These are phyloP conservation scores for Heliocidaris tuberculata DNA, from an alignment of 35 echinoderm and acorn worm genomes.

Conservation along the genomic window DNA sequence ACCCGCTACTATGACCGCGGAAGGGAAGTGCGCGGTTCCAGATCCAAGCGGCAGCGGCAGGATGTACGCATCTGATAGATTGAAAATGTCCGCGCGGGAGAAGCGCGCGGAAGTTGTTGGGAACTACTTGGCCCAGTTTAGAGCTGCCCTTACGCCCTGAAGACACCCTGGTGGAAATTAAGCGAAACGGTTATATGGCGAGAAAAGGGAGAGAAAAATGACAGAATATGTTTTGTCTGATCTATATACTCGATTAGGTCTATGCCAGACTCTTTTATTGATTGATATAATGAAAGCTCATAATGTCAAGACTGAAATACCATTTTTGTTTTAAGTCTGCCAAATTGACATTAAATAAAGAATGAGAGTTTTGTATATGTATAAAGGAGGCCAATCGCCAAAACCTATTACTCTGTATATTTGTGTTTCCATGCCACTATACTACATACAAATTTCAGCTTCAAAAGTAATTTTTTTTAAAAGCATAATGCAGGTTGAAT, in stretches of 20 bases:
- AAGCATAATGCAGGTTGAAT: too few species aligned
- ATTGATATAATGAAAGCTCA: neutral
- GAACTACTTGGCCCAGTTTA: constrained; percentile 34
- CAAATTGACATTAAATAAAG: too few species aligned
- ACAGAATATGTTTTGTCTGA: neutral
- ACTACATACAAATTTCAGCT: too few species aligned
- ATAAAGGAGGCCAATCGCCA: too few species aligned
- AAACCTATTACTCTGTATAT: too few species aligned
- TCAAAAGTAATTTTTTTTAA: too few species aligned
- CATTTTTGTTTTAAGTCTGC: neutral
- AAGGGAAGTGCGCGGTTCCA: neutral
- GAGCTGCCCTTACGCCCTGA: neutral
- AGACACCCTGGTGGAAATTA: neutral
- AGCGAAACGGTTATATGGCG: constrained; percentile 13
- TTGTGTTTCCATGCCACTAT: too few species aligned
- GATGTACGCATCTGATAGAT: constrained; percentile 19
- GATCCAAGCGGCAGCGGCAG: neutral
- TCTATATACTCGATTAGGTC: neutral
- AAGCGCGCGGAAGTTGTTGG: constrained; percentile 39
- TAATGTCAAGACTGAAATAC: neutral
- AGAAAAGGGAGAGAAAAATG: neutral
- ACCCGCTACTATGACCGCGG: neutral
- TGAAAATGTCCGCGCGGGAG: constrained; percentile 28
- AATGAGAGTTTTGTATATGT: too few species aligned
- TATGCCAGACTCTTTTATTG: neutral